Conservation (phyloP, 2,113 vertebrate genomes). For the Vimba vimba region DNA sequence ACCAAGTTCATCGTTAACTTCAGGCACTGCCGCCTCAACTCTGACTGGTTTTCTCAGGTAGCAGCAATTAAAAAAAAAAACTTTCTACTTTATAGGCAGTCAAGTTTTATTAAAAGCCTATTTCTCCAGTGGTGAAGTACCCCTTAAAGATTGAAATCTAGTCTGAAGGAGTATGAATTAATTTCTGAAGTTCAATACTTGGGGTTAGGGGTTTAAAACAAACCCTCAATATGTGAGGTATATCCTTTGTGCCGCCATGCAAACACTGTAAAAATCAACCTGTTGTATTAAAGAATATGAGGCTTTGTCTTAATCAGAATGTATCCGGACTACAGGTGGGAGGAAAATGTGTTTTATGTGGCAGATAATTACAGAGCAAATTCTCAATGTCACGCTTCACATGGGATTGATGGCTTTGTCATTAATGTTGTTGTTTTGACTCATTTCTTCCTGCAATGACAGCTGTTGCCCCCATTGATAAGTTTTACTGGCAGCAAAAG, state of each 20-base stretch:
- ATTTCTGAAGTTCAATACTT: background rate
- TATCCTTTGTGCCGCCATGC: background rate
- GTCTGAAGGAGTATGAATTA: background rate
- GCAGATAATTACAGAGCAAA: conserved; percentile 45
- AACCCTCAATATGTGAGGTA: background rate
- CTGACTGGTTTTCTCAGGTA: no score
- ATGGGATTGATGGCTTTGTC: conserved; percentile 42
- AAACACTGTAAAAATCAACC: conserved; percentile 7
- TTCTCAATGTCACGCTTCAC: conserved; percentile 35
- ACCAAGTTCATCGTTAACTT: no score
- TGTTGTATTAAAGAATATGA: conserved; percentile 12
- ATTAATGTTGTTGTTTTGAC: conserved; percentile 46
- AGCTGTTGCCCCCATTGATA: conserved; percentile 61
- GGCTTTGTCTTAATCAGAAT: conserved; percentile 2
- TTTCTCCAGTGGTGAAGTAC: no score
- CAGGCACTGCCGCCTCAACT: no score
- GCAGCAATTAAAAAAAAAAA: no score
- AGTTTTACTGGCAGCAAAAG: conserved; percentile 68
- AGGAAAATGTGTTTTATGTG: conserved; percentile 13
- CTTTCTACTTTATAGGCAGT: no score
- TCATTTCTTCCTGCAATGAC: conserved; percentile 53
- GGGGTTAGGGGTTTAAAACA: background rate
- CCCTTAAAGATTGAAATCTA: background rate
- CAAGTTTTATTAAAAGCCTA: no score
- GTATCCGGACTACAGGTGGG: conserved; percentile 5